Base-by-base conservation (phyloP, 1,140 invertebrate species). In the Drosophila kohkoa region DNA sequence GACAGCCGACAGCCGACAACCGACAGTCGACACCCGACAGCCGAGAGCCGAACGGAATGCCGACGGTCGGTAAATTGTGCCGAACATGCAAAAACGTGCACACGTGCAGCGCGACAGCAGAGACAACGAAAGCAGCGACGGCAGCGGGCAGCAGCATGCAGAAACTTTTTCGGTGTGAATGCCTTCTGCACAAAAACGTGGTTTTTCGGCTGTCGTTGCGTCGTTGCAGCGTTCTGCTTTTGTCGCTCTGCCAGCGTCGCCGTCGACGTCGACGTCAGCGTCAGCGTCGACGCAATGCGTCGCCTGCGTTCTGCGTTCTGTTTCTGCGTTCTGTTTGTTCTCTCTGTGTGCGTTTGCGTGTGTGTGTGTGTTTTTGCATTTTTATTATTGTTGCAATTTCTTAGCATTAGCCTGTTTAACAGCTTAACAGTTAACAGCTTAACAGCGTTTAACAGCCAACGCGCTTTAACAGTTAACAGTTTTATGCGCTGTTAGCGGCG, bases 181-280 rank as follows among this genome's bases (percentile, higher is more conserved):
- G 85, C 81, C 85, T 88, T 88, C 85, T 89, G 85, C 85, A 88
- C 85, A 88, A 89, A 88, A 83, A 83, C 83, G 77, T 82, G 82
- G 82, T 88, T 87, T 80, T 88, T 88, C 80, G 80, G 70, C 57
- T 64, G 58, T 63, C 70, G 55, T 15, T 54, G 67, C 70, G 55
- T 25, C 60, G 67, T 52, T 30, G 49, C 63, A 32, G 70, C 20
- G 20, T 25, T 25, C 20, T 25, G 20, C 20, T 25, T 25, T 25
- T 25, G 20, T 25, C 3, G 20, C 20, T 25, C 20, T 25, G 20
- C 20, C 3, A 25, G 20, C 20, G 20, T 46, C 32, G 64, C 5
- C 49, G 38, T 67, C 64, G 63, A n/a, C 3, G 64, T n/a, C 7
- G 66, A 20, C 20, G 20, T 58, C 35, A 41, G 30, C n/a, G 74